Evolutionary conservation across 2,113 vertebrate genomes (phyloP).

Genomic region (Heptranchias perlo): DNA sequence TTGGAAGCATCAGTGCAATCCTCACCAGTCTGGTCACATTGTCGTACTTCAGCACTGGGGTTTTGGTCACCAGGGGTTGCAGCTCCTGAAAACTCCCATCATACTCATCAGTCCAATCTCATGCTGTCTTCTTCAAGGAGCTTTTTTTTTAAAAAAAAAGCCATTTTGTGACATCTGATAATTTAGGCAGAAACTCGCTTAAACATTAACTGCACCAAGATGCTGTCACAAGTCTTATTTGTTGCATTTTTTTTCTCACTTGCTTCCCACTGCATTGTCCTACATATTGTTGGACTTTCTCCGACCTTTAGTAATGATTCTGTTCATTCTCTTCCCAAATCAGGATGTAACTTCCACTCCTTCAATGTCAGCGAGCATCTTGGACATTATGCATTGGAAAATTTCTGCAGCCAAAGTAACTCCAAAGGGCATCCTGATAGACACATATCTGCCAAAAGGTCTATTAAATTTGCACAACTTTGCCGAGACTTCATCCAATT

Average conservation of each 20-base stretch:
- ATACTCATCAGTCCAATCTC: not conserved
- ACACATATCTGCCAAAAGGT: not conserved
- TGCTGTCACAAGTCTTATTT: not conserved
- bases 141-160: too few relatives aligned
- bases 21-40: not conserved
- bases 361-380: not conserved
- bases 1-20: not conserved
- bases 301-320: not conserved
- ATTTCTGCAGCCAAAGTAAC: not conserved
- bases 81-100: not conserved
- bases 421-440: not conserved
- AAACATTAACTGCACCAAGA: not conserved
- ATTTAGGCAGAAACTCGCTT: not conserved
- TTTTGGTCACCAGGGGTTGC: not conserved
- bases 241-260: not conserved
- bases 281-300: not conserved
- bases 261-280: not conserved
- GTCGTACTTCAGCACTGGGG: not conserved
- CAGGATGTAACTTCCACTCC: not conserved
- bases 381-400: not conserved
- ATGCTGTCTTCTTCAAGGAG: not conserved
- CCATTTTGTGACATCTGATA: not conserved
- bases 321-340: not conserved
- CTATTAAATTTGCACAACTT: not conserved
- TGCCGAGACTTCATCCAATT: not conserved